phyloP scores from a whole-genome alignment of 2,888 invertebrate species.

The Tipula confusa region DNA sequence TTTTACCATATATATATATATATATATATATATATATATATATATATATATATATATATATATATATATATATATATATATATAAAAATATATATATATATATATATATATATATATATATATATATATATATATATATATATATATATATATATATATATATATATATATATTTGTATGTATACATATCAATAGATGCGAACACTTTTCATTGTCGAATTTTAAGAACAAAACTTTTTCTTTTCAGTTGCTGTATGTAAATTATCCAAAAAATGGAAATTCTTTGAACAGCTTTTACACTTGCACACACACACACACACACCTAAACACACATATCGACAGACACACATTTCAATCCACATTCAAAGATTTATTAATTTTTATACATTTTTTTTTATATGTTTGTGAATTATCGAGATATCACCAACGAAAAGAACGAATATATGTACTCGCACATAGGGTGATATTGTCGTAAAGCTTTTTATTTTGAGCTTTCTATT shows the following conservation, averaged over 20 bases:
- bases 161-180: too few relatives aligned
- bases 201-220: not conserved
- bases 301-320: not conserved
- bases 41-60: too few relatives aligned
- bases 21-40: too few relatives aligned
- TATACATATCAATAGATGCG: not conserved
- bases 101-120: too few relatives aligned
- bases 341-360: not conserved
- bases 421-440: not conserved
- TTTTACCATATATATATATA: too few relatives aligned
- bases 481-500: not conserved
- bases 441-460: not conserved
- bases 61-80: too few relatives aligned
- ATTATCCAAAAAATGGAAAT: not conserved
- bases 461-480: constrained; percentile 16
- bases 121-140: too few relatives aligned
- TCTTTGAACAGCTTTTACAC: not conserved
- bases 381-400: not conserved
- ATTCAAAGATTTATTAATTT: constrained; percentile 14
- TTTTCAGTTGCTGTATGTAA: not conserved
- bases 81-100: too few relatives aligned
- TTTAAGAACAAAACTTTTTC: not conserved
- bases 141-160: too few relatives aligned
- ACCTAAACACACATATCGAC: not conserved
- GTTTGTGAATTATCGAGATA: not conserved